Base-by-base conservation (phyloP, 2,113 vertebrate species). In the Lethenteron camtschaticum region DNA sequence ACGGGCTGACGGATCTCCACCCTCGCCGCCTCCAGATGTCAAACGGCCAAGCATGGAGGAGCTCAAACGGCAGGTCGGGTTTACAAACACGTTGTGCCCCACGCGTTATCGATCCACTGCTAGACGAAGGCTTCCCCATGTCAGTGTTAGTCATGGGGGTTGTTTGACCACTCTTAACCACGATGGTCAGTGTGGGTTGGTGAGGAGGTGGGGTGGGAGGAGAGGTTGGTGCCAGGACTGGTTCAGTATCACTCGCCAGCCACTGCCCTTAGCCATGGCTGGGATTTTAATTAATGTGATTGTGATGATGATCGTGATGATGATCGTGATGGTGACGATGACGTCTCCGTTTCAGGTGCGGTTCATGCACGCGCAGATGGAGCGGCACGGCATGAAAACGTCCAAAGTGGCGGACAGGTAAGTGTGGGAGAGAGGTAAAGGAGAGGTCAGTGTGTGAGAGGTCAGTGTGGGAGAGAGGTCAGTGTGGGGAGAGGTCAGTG, bases 401-500 rank as follows among this genome's bases (percentile, higher is more conserved):
- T 96, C 91, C 77, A 96, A 96, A 83, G 91, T 96, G 80, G 91
- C 91, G 74, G 91, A 96, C 78, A 90, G 90, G 91, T 96, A 82
- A 74, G 85, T 77, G 73, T 75, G 63, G 41, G 41, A 7, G 41
- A 41, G 41, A 41, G 41, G 6, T 41, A 1, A 41, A 7, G 6
- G 41, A 41, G 41, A 41, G 41, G 41, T 41, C 4, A 41, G 41
- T 41, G 5, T 41, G 41, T 3, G 41, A 41, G 41, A 41, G 41
- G 6, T 41, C 4, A 41, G 24, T 24, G 24, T 24, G 24, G 24
- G 6, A 7, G 41, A 41, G 41, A 41, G 41, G 41, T 41, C 4
- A 41, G 41, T 7, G 41, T 41, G 41, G 4, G 41, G 41, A 41
- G 41, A 41, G 41, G 41, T 41, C 6, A 41, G 41, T 41, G 41